These are phyloP conservation scores for Brachionus koreanus DNA, from an alignment of 1,140 invertebrate species.

Conservation along the genomic window DNA sequence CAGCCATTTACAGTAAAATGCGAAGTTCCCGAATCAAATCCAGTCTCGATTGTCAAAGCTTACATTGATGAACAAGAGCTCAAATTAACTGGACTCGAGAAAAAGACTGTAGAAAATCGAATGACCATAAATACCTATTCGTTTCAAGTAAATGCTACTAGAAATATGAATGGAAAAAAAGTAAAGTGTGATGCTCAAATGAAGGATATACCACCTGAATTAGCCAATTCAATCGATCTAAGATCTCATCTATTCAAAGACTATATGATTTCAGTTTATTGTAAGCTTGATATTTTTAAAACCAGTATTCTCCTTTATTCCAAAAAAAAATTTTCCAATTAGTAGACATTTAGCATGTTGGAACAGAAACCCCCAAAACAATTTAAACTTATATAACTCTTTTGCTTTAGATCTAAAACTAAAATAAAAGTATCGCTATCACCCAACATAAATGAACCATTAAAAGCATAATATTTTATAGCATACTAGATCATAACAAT, in stretches of 20 bases:
- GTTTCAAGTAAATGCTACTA: constrained; percentile 34
- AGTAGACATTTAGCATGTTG: too few species aligned
- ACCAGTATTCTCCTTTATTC: too few species aligned
- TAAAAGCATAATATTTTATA: too few species aligned
- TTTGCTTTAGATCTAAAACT: too few species aligned
- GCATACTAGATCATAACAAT: too few species aligned
- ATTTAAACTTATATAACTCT: too few species aligned
- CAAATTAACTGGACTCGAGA: constrained; percentile 23
- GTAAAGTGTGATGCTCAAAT: constrained; percentile 43
- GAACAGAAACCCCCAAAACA: too few species aligned
- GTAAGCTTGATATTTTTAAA: background rate
- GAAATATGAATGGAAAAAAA: constrained; percentile 37
- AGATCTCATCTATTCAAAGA: constrained; percentile 35
- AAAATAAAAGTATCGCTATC: too few species aligned
- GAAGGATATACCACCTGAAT: constrained; percentile 30
- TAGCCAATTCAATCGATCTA: constrained; percentile 32
- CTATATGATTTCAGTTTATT: constrained; percentile 29
- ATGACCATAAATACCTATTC: constrained; percentile 44
- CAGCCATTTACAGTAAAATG: constrained; percentile 40
- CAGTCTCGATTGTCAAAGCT: constrained; percentile 31
- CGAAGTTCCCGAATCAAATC: constrained; percentile 42
- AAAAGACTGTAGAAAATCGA: constrained; percentile 39
- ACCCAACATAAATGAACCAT: too few species aligned
- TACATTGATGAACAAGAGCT: constrained; percentile 31
- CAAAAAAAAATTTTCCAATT: too few species aligned